These are phyloP conservation scores for Rhyacophila evoluta DNA, from an alignment of 2,888 invertebrate species.

Conservation along the genomic window DNA sequence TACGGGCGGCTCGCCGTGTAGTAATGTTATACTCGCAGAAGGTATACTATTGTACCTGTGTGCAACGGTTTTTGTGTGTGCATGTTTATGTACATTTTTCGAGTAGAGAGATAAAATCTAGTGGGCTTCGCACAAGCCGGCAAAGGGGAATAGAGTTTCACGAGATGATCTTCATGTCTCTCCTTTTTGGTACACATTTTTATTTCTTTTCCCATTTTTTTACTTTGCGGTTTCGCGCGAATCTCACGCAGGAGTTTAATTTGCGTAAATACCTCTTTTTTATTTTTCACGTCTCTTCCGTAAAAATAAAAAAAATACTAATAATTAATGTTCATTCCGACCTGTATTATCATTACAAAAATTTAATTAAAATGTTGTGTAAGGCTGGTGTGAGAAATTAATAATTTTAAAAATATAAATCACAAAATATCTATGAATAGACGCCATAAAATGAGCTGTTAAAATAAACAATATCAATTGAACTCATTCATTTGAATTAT, in stretches of 20 bases:
- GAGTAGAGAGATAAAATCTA: constrained; percentile 54
- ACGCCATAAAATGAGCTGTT: no score
- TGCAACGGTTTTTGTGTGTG: constrained; percentile 28
- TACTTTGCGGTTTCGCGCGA: background rate
- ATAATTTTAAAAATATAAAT: no score
- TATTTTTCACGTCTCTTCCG: no score
- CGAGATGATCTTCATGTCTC: constrained; percentile 49
- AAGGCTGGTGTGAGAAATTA: no score
- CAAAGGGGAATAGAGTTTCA: constrained; percentile 54
- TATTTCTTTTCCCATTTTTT: background rate
- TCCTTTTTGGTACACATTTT: constrained; percentile 45
- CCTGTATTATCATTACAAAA: no score
- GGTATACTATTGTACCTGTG: constrained; percentile 15
- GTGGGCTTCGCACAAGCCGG: constrained; percentile 53
- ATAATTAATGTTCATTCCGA: no score
- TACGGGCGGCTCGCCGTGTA: constrained; percentile 33
- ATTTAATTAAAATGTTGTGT: no score
- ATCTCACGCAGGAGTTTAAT: background rate
- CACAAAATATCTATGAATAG: no score
- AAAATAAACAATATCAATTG: no score
- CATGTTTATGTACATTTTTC: constrained; percentile 53
- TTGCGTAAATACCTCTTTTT: no score
- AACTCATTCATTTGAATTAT: no score
- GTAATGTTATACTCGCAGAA: constrained; percentile 17
- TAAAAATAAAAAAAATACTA: no score